Base-by-base conservation (phyloP, 2,797 vertebrate genomes). In the Halcyon smyrnensis region DNA sequence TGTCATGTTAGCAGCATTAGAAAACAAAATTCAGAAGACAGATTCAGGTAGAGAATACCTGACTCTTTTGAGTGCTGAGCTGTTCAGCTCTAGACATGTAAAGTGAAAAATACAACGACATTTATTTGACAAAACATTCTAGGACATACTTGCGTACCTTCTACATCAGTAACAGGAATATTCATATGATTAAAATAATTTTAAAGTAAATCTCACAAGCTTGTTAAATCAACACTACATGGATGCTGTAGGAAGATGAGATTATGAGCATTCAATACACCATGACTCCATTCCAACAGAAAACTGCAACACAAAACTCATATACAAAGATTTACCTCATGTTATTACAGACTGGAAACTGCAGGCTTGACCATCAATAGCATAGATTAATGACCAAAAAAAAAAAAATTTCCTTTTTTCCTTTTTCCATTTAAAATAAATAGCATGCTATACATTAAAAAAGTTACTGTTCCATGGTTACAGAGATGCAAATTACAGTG, bases 401-500 rank as follows among this genome's bases (percentile, higher is more conserved):
- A 11, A 1, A 32, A 94, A 43, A 11, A 1, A 51, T 73, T 81
- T 73, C 37, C 1, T 27, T 63, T 30, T 53, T 53, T 51, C 28
- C 17, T 53, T 53, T 53, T 30, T 30, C 19, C 2, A 39, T 84
- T 86, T 48, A 56, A 71, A 80, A 80, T 36, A 56, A 4, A 16
- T 8, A 23, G 5, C 79, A 78, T 62, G 67, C 56, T 65, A 78
- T 75, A 78, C 20, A 95, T 91, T 73, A 19, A 64, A 95, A 96
- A 96, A 21, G n/a, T 9, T 18, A 36, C 8, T 84, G 30, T 92
- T 95, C 81, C 96, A 30, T 48, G 16, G 87, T 77, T 92, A 96
- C 82, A 93, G 21, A 92, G 88, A 73, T 67, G 95, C 30, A 60
- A 95, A 96, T 83, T 89, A 59, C 80, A 92, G 15, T 59, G 76